Percentiles rank a stretch among this genome's conserved stretches.
These are phyloP conservation scores for Drosophila serrata DNA, from an alignment of 1,140 invertebrate genomes.

Conservation along the genomic window DNA sequence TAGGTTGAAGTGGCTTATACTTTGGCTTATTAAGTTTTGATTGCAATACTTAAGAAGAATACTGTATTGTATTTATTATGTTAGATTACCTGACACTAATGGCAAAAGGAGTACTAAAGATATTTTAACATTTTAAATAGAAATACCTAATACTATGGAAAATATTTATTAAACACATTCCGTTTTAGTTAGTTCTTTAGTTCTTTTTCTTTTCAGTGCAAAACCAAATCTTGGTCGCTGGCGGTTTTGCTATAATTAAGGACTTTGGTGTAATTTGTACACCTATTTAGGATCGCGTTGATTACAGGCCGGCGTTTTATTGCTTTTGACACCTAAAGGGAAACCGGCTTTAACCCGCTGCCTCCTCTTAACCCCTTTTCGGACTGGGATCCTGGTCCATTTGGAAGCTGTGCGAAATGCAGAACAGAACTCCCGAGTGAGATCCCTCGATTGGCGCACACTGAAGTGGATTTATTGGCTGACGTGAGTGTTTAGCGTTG, in stretches of 20 bases:
- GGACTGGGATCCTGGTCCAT: constrained; percentile 32
- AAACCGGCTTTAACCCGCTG: constrained; percentile 51
- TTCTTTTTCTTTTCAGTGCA: constrained; percentile 3
- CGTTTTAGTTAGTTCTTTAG: not conserved
- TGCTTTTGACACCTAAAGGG: constrained; percentile 85
- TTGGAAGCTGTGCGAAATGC: constrained; percentile 73
- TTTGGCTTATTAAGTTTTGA: not conserved
- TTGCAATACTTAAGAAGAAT: too few relatives aligned
- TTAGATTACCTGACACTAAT: too few relatives aligned
- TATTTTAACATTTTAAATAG: not conserved
- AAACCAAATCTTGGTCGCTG: constrained; percentile 43
- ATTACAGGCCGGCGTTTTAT: constrained; percentile 85
- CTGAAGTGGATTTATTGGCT: constrained; percentile 85
- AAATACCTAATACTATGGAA: not conserved
- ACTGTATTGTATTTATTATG: too few relatives aligned
- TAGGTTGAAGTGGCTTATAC: not conserved
- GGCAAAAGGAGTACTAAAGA: too few relatives aligned
- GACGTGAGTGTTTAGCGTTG: constrained; percentile 85
- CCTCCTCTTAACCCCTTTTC: constrained; percentile 10
- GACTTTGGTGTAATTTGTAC: constrained; percentile 85
- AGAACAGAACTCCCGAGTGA: constrained; percentile 33
- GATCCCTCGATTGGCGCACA: constrained; percentile 63
- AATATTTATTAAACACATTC: not conserved
- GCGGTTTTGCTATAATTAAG: constrained; percentile 85
- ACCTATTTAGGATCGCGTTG: constrained; percentile 85